Evolutionary conservation across 2,888 invertebrate species (phyloP), one percentile per base, ranked within the genome.

Genomic region (Aphelenchoides bicaudatus): DNA sequence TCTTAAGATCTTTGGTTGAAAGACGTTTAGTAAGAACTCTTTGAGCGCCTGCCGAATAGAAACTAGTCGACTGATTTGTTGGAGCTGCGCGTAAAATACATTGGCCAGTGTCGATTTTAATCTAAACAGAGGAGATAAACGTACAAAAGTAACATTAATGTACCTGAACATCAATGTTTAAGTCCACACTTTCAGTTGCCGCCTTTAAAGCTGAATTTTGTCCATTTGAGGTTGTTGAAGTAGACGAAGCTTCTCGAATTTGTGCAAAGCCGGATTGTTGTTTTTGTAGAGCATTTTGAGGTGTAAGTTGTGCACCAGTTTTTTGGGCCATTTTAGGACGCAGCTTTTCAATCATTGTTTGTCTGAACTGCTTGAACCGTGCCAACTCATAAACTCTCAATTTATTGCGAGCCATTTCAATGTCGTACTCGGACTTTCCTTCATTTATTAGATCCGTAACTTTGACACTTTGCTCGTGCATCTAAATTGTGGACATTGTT

Each of bases 401-500:
- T 61, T 91, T 85, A 73, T 89, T 87, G 84, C 91, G 87, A 83
- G 96, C 94, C 72, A 88, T 86, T 73, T 94, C 91, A 56, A 98
- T 88, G 2, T 90, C 91, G 43, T 87, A 86, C 73, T 89, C 88
- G 23, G 88, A 88, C 29, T 92, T 92, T 0, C 92, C 91, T 39
- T 90, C 70, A 63, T 75, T 80, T 70, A 88, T 85, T 66, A 96
- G 82, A 81, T 93, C 93, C 79, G 90, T 91, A 62, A 96, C 91
- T 56, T 91, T 88, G 82, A 90, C 90, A 10, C 92, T 88, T 80
- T 94, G 92, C 80, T 94, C 93, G 78, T 90, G 91, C 91, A 98
- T 92, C 82, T 67, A 27, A 58, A 65, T 21, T 37, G 25, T 13
- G 30, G n/a, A 37, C 31, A 58, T 21, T 28, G n/a, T 8, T 10